Conservation (phyloP, 2,888 invertebrate species). For the Hypena proboscidalis region DNA sequence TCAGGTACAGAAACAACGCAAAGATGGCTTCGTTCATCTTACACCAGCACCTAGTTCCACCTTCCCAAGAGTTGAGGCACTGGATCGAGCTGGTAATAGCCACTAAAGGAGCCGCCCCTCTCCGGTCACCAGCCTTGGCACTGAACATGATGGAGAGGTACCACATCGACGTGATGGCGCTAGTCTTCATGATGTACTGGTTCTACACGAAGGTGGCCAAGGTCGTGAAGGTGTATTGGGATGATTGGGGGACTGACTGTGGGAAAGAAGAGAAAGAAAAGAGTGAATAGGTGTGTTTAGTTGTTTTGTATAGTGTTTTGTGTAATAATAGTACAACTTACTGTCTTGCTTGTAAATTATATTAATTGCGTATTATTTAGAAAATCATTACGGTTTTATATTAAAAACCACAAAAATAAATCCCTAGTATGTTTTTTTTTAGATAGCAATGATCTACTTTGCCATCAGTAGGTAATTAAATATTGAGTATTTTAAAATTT, state of each 20-base stretch:
- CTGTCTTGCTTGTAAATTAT: too few species aligned
- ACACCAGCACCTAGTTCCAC: constrained; percentile 38
- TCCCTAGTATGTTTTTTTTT: too few species aligned
- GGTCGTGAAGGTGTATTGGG: constrained; percentile 50
- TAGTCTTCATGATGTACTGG: constrained; percentile 52
- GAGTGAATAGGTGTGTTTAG: constrained; percentile 33
- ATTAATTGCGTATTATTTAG: too few species aligned
- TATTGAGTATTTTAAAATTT: too few species aligned
- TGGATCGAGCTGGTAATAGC: constrained; percentile 53
- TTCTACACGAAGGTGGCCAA: constrained; percentile 58
- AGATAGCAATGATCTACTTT: too few species aligned
- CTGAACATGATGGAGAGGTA: constrained; percentile 46
- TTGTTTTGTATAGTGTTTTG: too few species aligned
- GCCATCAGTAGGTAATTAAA: too few species aligned
- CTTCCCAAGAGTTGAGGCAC: constrained; percentile 49
- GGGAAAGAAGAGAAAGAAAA: constrained; percentile 40
- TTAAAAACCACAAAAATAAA: too few species aligned
- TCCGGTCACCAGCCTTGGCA: constrained; percentile 52
- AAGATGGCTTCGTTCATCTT: constrained; percentile 47
- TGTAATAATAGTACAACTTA: not conserved
- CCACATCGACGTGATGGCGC: constrained; percentile 50
- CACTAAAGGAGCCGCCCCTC: constrained; percentile 49
- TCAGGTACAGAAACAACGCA: constrained; percentile 51
- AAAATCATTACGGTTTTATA: too few species aligned
- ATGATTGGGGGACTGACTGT: constrained; percentile 32